Evolutionary conservation across 2,888 invertebrate species (phyloP).

Genomic region (Yponomeuta evonymella): DNA sequence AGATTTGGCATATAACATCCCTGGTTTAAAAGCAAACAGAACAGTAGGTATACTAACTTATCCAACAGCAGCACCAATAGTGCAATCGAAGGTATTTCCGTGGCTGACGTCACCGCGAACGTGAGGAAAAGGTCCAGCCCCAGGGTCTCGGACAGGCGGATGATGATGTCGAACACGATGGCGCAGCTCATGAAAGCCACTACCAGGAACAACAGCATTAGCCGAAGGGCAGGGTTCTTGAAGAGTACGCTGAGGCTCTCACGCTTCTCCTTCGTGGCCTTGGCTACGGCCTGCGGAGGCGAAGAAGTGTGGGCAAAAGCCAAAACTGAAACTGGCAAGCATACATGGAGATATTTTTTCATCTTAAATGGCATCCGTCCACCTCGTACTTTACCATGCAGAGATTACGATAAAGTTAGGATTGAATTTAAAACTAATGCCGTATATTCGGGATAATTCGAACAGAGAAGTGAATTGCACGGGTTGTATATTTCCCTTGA

Average conservation of each 20-base stretch:
- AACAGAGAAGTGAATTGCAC: no score
- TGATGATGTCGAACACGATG: slow-evolving; percentile 43
- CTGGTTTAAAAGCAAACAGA: not conserved
- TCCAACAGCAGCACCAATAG: slow-evolving; percentile 33
- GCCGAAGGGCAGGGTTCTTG: slow-evolving; percentile 33
- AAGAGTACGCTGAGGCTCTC: slow-evolving; percentile 35
- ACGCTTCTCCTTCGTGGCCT: slow-evolving; percentile 31
- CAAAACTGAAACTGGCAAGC: no score
- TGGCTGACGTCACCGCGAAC: slow-evolving; percentile 44
- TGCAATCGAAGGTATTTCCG: slow-evolving; percentile 42
- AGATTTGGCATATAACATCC: no score
- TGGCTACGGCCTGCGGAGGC: slow-evolving; percentile 27
- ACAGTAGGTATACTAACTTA: slow-evolving; percentile 25
- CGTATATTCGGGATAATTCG: not conserved
- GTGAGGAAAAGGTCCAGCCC: slow-evolving; percentile 50
- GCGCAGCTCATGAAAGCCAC: slow-evolving; percentile 38
- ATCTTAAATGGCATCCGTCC: no score
- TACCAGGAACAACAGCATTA: slow-evolving; percentile 34
- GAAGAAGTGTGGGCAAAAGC: not conserved
- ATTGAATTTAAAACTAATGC: not conserved
- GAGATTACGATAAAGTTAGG: no score
- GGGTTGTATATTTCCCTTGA: no score
- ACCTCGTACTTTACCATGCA: no score
- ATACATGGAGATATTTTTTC: no score
- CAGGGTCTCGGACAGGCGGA: slow-evolving; percentile 49